Conservation (phyloP, 2,888 invertebrate genomes). For the Gastrophysa polygoni region DNA sequence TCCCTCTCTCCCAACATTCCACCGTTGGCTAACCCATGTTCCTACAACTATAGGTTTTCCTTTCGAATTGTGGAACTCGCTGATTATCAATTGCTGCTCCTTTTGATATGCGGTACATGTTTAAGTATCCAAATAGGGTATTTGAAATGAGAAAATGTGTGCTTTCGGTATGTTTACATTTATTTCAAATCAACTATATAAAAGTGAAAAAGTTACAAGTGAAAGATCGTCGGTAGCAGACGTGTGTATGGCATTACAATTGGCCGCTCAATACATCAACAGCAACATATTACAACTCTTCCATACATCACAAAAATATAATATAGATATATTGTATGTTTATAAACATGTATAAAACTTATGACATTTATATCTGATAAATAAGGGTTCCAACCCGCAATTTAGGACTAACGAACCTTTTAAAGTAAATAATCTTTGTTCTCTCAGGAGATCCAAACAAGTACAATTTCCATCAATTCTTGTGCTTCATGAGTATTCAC, state of each 20-base stretch:
- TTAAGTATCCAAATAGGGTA: no score
- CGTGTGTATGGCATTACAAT: conserved; percentile 52
- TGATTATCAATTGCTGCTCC: no score
- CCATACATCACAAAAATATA: conserved; percentile 58
- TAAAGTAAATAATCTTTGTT: conserved; percentile 13
- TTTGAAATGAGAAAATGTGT: conserved; percentile 36
- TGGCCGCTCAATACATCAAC: conserved; percentile 28
- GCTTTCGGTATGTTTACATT: conserved; percentile 58
- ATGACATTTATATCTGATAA: conserved; percentile 56
- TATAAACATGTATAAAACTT: conserved; percentile 58
- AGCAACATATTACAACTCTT: conserved; percentile 41
- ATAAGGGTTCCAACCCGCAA: conserved; percentile 38
- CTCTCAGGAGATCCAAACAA: conserved; percentile 25
- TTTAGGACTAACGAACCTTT: conserved; percentile 24
- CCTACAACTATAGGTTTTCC: no score
- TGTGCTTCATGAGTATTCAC: conserved; percentile 19
- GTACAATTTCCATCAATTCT: conserved; percentile 10
- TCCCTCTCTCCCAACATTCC: no score
- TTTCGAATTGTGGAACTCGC: no score
- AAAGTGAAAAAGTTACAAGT: conserved; percentile 59
- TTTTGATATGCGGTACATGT: no score
- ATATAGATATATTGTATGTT: conserved; percentile 52
- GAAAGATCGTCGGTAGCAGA: conserved; percentile 59
- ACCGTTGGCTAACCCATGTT: no score
- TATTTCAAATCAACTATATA: conserved; percentile 59